phyloP scores from a whole-genome alignment of 2,888 invertebrate genomes.

The Heliconius charithonia region DNA sequence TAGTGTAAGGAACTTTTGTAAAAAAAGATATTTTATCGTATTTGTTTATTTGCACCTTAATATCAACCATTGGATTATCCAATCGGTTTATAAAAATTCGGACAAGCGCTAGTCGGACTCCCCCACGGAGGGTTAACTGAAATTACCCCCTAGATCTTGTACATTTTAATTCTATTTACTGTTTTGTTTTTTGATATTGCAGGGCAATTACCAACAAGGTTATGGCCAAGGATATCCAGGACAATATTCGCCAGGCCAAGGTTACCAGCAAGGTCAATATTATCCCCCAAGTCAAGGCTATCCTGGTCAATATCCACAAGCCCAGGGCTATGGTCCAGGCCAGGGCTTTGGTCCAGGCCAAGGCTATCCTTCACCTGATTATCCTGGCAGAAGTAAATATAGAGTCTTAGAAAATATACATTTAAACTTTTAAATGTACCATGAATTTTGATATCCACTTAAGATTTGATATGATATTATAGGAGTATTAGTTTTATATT shows the following conservation, averaged over 20 bases:
- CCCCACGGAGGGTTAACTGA: too few species aligned
- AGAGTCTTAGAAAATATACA: not conserved
- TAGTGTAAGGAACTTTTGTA: too few species aligned
- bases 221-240: slow-evolving; percentile 36
- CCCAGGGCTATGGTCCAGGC: slow-evolving; percentile 17
- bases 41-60: too few species aligned
- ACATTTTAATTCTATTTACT: not conserved
- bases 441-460: too few species aligned
- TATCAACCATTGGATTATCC: too few species aligned
- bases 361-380: slow-evolving; percentile 32
- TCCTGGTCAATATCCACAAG: slow-evolving; percentile 25
- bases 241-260: slow-evolving; percentile 45
- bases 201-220: slow-evolving; percentile 14
- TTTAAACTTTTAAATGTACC: too few species aligned
- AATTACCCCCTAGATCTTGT: too few species aligned
- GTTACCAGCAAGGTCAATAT: slow-evolving; percentile 36
- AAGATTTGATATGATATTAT: too few species aligned
- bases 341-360: slow-evolving; percentile 19
- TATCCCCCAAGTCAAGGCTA: slow-evolving; percentile 37
- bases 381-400: slow-evolving; percentile 20
- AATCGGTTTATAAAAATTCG: too few species aligned
- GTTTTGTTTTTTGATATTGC: not conserved
- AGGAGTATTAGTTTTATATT: too few species aligned
- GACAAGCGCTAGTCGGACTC: too few species aligned
- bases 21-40: too few species aligned